These are phyloP conservation scores for Hapalemur alaotrensis DNA, from an alignment of 2,797 vertebrate genomes.

Conservation along the genomic window DNA sequence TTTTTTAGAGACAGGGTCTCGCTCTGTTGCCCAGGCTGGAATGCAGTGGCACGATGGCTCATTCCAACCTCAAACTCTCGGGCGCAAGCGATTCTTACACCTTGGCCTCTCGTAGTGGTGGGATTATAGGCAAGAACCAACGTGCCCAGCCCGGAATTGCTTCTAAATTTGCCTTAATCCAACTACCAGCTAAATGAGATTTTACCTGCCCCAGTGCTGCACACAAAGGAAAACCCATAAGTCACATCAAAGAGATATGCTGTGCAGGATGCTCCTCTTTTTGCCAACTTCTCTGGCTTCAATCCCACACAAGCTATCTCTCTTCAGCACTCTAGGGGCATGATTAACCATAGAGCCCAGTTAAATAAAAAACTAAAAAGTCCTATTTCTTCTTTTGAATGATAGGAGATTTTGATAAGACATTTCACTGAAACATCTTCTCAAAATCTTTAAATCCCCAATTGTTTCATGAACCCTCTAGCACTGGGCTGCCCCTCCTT, in stretches of 20 bases:
- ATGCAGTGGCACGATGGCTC: neutral
- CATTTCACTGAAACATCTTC: neutral
- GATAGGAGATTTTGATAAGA: neutral
- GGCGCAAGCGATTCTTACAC: neutral
- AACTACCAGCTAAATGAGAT: neutral
- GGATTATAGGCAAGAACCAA: neutral
- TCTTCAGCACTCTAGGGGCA: neutral
- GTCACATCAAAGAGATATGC: neutral
- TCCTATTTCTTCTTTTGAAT: neutral
- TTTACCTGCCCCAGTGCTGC: neutral
- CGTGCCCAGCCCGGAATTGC: neutral
- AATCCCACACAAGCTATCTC: neutral
- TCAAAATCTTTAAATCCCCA: neutral
- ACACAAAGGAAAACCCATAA: neutral
- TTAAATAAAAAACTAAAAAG: neutral
- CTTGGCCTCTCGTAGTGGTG: neutral
- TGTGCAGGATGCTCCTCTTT: neutral
- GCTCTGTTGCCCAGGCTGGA: neutral
- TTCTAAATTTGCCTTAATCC: slow-evolving; percentile 20
- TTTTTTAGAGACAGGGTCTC: neutral
- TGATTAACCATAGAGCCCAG: neutral
- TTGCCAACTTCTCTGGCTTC: neutral
- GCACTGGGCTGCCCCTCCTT: neutral
- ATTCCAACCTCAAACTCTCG: neutral
- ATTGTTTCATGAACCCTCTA: neutral